phyloP scores from a whole-genome alignment of 2,888 invertebrate genomes.

The Dermolepida albohirtum region DNA sequence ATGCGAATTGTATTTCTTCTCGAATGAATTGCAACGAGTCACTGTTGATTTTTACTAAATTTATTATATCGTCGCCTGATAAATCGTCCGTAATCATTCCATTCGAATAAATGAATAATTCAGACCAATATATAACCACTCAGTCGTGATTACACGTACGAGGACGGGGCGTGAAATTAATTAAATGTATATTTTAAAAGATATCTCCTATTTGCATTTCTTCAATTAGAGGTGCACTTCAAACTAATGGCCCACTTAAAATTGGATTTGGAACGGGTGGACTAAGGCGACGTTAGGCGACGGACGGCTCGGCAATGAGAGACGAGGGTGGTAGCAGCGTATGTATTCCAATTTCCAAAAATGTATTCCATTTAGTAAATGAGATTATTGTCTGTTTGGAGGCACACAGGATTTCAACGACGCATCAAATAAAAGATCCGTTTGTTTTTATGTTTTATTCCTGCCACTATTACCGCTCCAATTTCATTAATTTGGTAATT shows the following conservation, averaged over 20 bases:
- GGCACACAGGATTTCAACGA: too few relatives aligned
- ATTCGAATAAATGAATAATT: slow-evolving; percentile 21
- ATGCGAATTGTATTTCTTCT: too few relatives aligned
- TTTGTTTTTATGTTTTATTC: too few relatives aligned
- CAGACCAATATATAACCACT: slow-evolving; percentile 30
- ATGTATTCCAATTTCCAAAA: slow-evolving; percentile 12
- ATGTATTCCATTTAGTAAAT: too few relatives aligned
- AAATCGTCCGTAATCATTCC: too few relatives aligned
- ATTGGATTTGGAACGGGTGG: slow-evolving; percentile 18
- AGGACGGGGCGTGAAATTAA: slow-evolving; percentile 13
- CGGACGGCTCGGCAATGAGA: not conserved
- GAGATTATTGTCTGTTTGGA: too few relatives aligned
- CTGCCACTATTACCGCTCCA: too few relatives aligned
- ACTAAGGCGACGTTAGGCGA: not conserved
- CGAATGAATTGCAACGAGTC: too few relatives aligned
- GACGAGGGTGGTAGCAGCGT: not conserved
- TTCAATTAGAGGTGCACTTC: slow-evolving; percentile 21
- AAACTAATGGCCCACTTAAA: slow-evolving; percentile 32
- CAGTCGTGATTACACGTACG: slow-evolving; percentile 17
- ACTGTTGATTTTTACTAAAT: too few relatives aligned
- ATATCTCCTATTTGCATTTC: slow-evolving; percentile 32
- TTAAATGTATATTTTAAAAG: slow-evolving; percentile 37
- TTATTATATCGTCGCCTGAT: too few relatives aligned
- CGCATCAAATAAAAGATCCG: too few relatives aligned
- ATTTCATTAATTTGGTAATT: too few relatives aligned